Evolutionary conservation across 2,888 invertebrate species (phyloP).

Genomic region (Chaetoderma sp.): DNA sequence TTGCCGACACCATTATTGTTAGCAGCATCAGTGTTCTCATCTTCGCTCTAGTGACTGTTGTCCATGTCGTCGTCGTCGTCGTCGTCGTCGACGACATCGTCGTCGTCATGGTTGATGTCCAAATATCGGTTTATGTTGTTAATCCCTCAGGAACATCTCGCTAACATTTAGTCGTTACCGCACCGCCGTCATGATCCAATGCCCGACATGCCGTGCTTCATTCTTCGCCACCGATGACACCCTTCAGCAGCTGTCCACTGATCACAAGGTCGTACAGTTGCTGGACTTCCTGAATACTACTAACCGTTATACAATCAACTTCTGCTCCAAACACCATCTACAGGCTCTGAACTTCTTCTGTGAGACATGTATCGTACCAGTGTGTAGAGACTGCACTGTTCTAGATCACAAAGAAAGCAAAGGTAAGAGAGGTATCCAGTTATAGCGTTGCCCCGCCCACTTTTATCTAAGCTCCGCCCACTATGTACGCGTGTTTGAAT

Average conservation of each 20-base stretch:
- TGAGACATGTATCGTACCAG: constrained; percentile 49
- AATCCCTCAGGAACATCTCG: neutral
- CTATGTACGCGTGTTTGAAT: too few species aligned
- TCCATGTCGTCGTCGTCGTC: too few species aligned
- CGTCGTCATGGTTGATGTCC: too few species aligned
- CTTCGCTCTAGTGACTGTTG: too few species aligned
- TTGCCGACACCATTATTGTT: too few species aligned
- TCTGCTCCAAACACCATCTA: constrained; percentile 53
- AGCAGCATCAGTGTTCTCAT: too few species aligned
- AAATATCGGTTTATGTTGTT: too few species aligned
- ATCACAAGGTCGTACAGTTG: constrained; percentile 58
- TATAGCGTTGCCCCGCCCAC: too few species aligned
- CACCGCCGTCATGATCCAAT: constrained; percentile 43
- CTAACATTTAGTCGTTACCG: neutral
- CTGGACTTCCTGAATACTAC: constrained; percentile 56
- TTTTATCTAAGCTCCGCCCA: too few species aligned
- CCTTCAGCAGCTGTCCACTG: constrained; percentile 48
- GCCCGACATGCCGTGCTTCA: constrained; percentile 47
- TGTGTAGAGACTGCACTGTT: constrained; percentile 59
- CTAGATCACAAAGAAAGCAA: constrained; percentile 51
- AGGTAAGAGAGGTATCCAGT: too few species aligned
- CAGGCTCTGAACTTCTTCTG: constrained; percentile 63
- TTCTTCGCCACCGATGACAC: constrained; percentile 54
- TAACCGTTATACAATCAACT: constrained; percentile 50
- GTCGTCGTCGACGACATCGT: too few species aligned